phyloP scores from a whole-genome alignment of 2,797 vertebrate species.

The Saxicola maurus region DNA sequence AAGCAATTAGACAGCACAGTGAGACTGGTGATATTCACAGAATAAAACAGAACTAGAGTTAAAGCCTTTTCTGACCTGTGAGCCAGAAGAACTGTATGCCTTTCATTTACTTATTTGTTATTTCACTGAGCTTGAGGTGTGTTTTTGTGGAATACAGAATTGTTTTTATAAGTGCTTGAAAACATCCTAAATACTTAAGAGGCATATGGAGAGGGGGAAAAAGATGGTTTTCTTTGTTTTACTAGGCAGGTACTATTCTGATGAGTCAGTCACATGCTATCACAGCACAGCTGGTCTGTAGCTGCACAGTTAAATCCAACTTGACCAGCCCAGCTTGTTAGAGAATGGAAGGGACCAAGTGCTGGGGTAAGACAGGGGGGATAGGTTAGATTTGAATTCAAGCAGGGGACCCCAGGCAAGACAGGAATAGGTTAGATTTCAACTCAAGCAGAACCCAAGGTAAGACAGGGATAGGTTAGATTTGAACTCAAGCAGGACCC shows the following conservation, averaged over 20 bases:
- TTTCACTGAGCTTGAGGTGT: neutral
- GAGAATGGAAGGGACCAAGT: too few relatives aligned
- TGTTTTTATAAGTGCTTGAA: neutral
- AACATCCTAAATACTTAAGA: neutral
- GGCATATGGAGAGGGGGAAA: neutral
- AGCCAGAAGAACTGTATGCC: neutral
- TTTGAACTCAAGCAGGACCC: too few relatives aligned
- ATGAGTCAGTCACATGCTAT: neutral
- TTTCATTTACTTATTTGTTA: neutral
- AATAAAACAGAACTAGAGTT: neutral
- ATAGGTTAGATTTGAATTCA: too few relatives aligned
- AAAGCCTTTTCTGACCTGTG: neutral
- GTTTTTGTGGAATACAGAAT: neutral
- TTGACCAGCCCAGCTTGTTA: too few relatives aligned
- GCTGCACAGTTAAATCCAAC: too few relatives aligned
- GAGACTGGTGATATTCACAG: neutral
- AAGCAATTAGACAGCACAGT: neutral
- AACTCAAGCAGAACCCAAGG: too few relatives aligned
- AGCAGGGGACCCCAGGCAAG: too few relatives aligned
- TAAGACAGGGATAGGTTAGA: too few relatives aligned
- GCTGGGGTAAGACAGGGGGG: too few relatives aligned
- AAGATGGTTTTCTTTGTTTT: neutral
- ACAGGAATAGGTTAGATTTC: too few relatives aligned
- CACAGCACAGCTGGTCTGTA: too few relatives aligned
- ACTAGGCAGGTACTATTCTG: neutral